A percentile compares a stretch with the other conserved stretches of the same genome.
Evolutionary conservation across 2,888 invertebrate species (phyloP).

Genomic region (Clitarchus hookeri): DNA sequence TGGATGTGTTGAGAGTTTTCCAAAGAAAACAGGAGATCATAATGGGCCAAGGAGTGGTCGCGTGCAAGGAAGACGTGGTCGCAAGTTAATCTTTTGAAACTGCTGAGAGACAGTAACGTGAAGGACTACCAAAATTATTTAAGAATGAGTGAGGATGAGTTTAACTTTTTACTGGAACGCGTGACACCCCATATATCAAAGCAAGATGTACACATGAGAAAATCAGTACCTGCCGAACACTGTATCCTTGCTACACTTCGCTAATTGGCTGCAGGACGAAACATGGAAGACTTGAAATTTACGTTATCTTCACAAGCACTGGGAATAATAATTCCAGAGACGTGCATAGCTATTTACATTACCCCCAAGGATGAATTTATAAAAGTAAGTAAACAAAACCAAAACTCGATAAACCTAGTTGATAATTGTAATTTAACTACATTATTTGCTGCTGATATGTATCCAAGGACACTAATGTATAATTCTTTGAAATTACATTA

Average conservation of each 20-base stretch:
- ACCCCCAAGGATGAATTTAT: not conserved
- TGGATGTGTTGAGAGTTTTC: not conserved
- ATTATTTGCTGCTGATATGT: not conserved
- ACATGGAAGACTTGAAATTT: not conserved
- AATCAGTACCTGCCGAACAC: not conserved
- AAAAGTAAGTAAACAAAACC: not conserved
- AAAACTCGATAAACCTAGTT: not conserved
- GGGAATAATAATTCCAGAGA: not conserved
- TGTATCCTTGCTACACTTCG: not conserved
- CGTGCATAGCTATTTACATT: not conserved
- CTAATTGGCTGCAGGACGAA: not conserved
- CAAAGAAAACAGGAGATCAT: not conserved
- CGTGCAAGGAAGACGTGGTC: not conserved
- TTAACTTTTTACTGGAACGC: not conserved
- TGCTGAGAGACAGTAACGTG: not conserved
- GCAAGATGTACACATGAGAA: not conserved
- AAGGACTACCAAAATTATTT: not conserved
- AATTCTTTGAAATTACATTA: not conserved
- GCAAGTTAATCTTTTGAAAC: not conserved
- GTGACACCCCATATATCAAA: not conserved
- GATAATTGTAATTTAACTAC: not conserved
- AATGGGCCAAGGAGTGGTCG: not conserved
- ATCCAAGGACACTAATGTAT: not conserved
- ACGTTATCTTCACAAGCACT: not conserved
- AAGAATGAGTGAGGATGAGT: not conserved